Evolutionary conservation across 2,797 vertebrate genomes (phyloP).

Genomic region (Champsocephalus esox): DNA sequence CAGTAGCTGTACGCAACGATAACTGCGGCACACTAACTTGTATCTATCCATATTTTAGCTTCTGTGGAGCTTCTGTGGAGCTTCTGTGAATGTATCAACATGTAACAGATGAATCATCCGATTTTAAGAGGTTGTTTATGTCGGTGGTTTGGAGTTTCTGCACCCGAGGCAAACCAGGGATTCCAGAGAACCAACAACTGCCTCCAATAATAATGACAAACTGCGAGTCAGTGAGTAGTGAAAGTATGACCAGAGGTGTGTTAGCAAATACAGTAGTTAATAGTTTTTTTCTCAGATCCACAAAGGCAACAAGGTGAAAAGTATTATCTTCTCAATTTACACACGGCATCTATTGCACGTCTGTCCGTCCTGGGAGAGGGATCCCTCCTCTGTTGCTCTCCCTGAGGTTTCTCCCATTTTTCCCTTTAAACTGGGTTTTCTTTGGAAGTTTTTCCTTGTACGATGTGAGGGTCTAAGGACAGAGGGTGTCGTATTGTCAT

Average conservation of each 20-base stretch:
- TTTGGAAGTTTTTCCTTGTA: no score
- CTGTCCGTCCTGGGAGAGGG: no score
- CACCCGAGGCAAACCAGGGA: conserved; percentile 78
- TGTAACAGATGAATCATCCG: conserved; percentile 75
- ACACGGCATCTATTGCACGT: no score
- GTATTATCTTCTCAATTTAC: not conserved
- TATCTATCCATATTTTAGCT: conserved; percentile 56
- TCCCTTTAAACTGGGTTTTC: no score
- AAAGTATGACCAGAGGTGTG: conserved; percentile 65
- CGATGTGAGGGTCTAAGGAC: no score
- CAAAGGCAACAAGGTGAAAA: conserved; percentile 7
- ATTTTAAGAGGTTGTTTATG: conserved; percentile 78
- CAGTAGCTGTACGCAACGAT: conserved; percentile 43
- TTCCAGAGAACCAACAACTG: conserved; percentile 74
- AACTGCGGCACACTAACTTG: conserved; percentile 34
- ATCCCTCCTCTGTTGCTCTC: no score
- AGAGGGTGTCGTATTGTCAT: no score
- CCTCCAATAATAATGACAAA: conserved; percentile 75
- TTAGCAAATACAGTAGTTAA: conserved; percentile 18
- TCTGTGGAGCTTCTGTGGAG: conserved; percentile 48
- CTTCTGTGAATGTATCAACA: conserved; percentile 58
- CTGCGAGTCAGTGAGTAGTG: conserved; percentile 68
- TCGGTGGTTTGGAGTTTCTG: conserved; percentile 80
- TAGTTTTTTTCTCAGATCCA: conserved; percentile 1
- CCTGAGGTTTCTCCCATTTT: no score